Conservation (phyloP, 2,113 vertebrate genomes). For the Sylvilagus bachmani region DNA sequence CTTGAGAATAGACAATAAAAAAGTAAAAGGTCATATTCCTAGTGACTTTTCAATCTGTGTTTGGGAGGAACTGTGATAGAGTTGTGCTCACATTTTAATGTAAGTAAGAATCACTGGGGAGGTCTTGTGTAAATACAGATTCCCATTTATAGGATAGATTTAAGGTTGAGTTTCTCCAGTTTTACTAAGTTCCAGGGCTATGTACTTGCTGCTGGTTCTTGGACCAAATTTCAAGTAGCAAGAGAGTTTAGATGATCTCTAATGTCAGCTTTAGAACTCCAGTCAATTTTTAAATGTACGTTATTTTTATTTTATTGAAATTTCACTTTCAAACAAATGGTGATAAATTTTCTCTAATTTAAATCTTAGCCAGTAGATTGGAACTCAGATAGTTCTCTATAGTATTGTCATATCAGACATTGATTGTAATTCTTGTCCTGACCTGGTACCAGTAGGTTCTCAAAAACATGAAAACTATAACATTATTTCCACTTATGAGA, state of each 20-base stretch:
- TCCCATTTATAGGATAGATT: neutral
- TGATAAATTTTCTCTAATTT: neutral
- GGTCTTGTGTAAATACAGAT: neutral
- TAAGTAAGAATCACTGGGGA: no score
- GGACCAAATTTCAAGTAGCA: neutral
- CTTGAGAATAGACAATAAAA: neutral
- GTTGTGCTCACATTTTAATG: neutral
- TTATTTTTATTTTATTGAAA: neutral
- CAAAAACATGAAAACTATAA: neutral
- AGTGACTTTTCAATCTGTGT: neutral
- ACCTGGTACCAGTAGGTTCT: neutral
- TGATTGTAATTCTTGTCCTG: neutral
- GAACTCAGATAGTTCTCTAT: neutral
- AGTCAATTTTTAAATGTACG: neutral
- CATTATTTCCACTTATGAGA: neutral
- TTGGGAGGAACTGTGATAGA: neutral
- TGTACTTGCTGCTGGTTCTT: neutral
- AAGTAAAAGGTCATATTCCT: neutral
- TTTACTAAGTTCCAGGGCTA: neutral
- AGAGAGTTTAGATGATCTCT: neutral
- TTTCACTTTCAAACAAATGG: slow-evolving; percentile 16
- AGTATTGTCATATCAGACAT: neutral
- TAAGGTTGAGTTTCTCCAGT: neutral
- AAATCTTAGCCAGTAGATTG: neutral
- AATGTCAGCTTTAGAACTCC: neutral